These are phyloP conservation scores for Apodemia hepburni DNA, from an alignment of 2,888 invertebrate genomes.

Conservation along the genomic window DNA sequence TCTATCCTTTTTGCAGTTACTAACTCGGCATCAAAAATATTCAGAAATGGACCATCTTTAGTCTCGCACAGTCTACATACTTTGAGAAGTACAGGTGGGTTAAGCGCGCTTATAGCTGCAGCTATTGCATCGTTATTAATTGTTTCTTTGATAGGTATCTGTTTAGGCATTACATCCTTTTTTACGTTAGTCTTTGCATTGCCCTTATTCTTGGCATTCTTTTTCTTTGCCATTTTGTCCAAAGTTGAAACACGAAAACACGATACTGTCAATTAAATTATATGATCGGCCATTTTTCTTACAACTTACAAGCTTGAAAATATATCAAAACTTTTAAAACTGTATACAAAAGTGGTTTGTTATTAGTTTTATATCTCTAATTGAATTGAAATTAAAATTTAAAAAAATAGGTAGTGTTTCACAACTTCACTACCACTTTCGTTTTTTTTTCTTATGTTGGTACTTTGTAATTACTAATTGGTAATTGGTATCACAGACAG, in stretches of 20 bases:
- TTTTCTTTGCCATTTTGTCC: slow-evolving; percentile 30
- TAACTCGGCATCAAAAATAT: slow-evolving; percentile 68
- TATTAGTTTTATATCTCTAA: background rate
- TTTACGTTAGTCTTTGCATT: slow-evolving; percentile 38
- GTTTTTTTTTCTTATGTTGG: too few species aligned
- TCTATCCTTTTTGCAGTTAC: slow-evolving; percentile 66
- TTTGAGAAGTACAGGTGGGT: slow-evolving; percentile 50
- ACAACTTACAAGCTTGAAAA: background rate
- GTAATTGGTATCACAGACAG: too few species aligned
- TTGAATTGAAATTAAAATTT: too few species aligned
- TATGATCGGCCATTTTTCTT: slow-evolving; percentile 30
- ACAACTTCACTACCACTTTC: too few species aligned
- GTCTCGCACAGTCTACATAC: slow-evolving; percentile 68
- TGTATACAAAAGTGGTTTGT: background rate
- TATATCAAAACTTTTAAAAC: background rate
- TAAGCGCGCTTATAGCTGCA: slow-evolving; percentile 41
- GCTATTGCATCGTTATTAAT: slow-evolving; percentile 42
- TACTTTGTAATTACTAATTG: too few species aligned
- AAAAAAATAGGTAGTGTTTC: too few species aligned
- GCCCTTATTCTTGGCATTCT: slow-evolving; percentile 46
- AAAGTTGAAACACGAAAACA: slow-evolving; percentile 18
- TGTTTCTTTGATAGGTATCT: slow-evolving; percentile 28
- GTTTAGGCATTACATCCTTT: slow-evolving; percentile 37
- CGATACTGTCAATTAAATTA: slow-evolving; percentile 17
- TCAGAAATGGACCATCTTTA: slow-evolving; percentile 71